Evolutionary conservation across 2,797 vertebrate species (phyloP).

Genomic region (Streptopelia turtur): DNA sequence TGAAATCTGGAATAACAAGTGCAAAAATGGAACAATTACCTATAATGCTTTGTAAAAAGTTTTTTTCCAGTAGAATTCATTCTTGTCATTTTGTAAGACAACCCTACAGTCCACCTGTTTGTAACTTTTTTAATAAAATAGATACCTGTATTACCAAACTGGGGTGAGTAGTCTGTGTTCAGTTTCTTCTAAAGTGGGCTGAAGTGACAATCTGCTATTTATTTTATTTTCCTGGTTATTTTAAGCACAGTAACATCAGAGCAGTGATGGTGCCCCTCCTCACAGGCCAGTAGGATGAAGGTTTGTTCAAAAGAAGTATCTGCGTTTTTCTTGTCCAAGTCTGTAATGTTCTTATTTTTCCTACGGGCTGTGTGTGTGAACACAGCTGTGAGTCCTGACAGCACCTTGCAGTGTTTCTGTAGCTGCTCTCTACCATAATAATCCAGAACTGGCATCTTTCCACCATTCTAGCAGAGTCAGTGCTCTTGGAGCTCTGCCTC

Average conservation of each 20-base stretch:
- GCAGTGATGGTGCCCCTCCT: background rate
- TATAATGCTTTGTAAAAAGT: slow-evolving; percentile 80
- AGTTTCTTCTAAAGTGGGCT: background rate
- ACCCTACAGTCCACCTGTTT: slow-evolving; percentile 82
- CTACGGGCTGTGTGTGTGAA: background rate
- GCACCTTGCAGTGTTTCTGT: background rate
- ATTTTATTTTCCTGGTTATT: background rate
- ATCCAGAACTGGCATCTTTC: background rate
- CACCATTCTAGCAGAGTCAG: fast-evolving
- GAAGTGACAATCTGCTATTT: background rate
- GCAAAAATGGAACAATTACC: slow-evolving; percentile 76
- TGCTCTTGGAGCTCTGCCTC: background rate
- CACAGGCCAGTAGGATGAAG: background rate
- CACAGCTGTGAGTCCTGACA: background rate
- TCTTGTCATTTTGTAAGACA: slow-evolving; percentile 84
- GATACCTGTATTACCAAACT: slow-evolving; percentile 82
- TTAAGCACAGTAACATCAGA: background rate
- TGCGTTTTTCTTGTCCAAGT: background rate
- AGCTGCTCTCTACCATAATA: background rate
- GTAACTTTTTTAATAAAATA: slow-evolving; percentile 88
- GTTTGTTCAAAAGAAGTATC: background rate
- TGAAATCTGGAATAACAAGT: slow-evolving; percentile 78
- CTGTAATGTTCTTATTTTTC: background rate
- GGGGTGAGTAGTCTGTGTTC: slow-evolving; percentile 52
- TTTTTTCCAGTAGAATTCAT: slow-evolving; percentile 80